Percentiles rank a stretch among this genome's conserved stretches.
Conservation (phyloP, 2,797 vertebrate species). For the Pipistrellus nathusii region DNA sequence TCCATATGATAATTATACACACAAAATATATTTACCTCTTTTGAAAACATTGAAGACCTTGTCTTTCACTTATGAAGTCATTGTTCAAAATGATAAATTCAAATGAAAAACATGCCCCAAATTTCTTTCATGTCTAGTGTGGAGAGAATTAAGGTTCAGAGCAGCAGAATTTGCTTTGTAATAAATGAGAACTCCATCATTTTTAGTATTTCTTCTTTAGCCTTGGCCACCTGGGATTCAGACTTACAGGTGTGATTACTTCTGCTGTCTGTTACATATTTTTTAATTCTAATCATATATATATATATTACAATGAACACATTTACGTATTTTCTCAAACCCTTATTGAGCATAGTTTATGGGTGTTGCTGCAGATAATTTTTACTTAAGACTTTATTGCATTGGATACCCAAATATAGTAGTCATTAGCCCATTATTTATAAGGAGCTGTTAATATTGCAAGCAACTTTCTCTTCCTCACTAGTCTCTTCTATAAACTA, state of each 20-base stretch:
- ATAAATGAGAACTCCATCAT: background rate
- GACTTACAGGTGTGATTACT: background rate
- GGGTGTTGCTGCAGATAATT: background rate
- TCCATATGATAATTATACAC: background rate
- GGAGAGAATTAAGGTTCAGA: background rate
- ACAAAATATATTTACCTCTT: background rate
- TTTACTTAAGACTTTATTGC: background rate
- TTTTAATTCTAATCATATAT: background rate
- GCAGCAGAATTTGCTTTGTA: background rate
- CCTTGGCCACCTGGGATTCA: background rate
- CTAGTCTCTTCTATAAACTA: background rate
- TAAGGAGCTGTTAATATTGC: background rate
- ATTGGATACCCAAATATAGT: background rate
- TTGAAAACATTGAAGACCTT: background rate
- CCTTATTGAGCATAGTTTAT: background rate
- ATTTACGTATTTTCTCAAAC: background rate
- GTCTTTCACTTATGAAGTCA: background rate
- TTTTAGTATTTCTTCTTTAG: conserved; percentile 4
- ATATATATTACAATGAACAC: background rate
- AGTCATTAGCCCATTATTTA: background rate
- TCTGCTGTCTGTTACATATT: background rate
- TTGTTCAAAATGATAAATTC: background rate
- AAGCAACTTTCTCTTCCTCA: background rate
- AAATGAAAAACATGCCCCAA: background rate
- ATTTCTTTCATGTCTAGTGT: background rate